A percentile compares a stretch with the other conserved stretches of the same genome.
Evolutionary conservation across 1,140 invertebrate species (phyloP).

Genomic region (Saxidomus purpurata): DNA sequence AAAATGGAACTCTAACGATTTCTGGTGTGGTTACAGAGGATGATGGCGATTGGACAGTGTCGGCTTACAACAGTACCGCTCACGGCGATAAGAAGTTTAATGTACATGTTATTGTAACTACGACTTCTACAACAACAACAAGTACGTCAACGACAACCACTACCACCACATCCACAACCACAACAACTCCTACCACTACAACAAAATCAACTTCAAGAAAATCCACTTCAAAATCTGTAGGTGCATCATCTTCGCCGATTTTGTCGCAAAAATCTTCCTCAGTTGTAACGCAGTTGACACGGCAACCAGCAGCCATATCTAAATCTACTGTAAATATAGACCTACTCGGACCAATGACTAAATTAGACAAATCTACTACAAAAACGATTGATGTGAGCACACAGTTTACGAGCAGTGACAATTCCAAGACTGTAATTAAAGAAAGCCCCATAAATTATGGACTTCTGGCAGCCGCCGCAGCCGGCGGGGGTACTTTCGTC

Average conservation of each 20-base stretch:
- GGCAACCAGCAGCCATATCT: neutral
- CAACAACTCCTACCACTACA: slow-evolving; percentile 30
- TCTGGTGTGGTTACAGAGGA: slow-evolving; percentile 8
- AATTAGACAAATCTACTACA: neutral
- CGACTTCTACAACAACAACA: slow-evolving; percentile 50
- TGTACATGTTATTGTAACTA: slow-evolving; percentile 51
- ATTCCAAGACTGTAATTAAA: slow-evolving; percentile 7
- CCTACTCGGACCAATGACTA: neutral
- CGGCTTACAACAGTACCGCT: slow-evolving; percentile 51
- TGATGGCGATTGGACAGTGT: slow-evolving; percentile 57
- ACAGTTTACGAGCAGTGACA: neutral
- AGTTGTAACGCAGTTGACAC: neutral
- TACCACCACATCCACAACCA: slow-evolving; percentile 8
- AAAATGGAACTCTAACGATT: slow-evolving; percentile 56
- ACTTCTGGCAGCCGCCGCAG: slow-evolving; percentile 41
- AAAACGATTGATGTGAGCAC: neutral
- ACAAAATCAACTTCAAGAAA: neutral
- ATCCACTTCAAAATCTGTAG: neutral
- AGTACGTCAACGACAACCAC: slow-evolving; percentile 12
- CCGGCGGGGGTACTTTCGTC: slow-evolving; percentile 40
- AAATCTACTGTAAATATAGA: neutral
- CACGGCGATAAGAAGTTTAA: slow-evolving; percentile 15
- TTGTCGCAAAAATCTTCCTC: neutral
- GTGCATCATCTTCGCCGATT: neutral
- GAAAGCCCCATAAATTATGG: slow-evolving; percentile 37